Evolutionary conservation across 2,113 vertebrate species (phyloP).

Genomic region (Ptychochromis oligacanthus): DNA sequence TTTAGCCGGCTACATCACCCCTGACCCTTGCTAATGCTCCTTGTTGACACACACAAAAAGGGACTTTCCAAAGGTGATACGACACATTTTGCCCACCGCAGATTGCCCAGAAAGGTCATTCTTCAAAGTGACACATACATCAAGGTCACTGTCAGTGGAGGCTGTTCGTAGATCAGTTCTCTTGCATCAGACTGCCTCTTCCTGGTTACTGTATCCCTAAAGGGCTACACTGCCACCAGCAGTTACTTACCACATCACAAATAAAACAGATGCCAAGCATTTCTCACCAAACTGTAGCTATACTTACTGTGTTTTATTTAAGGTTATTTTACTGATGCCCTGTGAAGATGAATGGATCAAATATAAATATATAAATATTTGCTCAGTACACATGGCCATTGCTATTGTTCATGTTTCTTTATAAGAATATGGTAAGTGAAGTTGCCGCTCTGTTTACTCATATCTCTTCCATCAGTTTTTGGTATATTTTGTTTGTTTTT

Average conservation of each 20-base stretch:
- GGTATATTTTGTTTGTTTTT: no score
- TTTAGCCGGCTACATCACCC: slow-evolving; percentile 35
- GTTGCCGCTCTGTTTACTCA: background rate
- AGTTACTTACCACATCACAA: slow-evolving; percentile 38
- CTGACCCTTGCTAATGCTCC: slow-evolving; percentile 62
- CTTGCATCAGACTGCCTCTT: slow-evolving; percentile 33
- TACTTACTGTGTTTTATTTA: background rate
- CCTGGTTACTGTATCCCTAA: slow-evolving; percentile 31
- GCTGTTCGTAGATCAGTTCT: slow-evolving; percentile 35
- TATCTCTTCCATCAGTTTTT: background rate
- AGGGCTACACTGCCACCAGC: slow-evolving; percentile 49
- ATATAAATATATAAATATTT: background rate
- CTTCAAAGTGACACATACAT: slow-evolving; percentile 58
- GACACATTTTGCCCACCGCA: slow-evolving; percentile 50
- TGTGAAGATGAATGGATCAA: background rate
- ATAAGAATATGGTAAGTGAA: background rate
- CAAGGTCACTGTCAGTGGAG: slow-evolving; percentile 64
- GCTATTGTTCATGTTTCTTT: background rate
- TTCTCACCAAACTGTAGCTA: background rate
- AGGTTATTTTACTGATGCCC: background rate
- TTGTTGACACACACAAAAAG: slow-evolving; percentile 52
- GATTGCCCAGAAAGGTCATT: slow-evolving; percentile 53
- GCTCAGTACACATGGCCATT: background rate
- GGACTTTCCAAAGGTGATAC: slow-evolving; percentile 50
- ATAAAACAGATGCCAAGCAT: slow-evolving; percentile 3